phyloP scores from a whole-genome alignment of 2,113 vertebrate species.

The Phylloscopus whistleri region DNA sequence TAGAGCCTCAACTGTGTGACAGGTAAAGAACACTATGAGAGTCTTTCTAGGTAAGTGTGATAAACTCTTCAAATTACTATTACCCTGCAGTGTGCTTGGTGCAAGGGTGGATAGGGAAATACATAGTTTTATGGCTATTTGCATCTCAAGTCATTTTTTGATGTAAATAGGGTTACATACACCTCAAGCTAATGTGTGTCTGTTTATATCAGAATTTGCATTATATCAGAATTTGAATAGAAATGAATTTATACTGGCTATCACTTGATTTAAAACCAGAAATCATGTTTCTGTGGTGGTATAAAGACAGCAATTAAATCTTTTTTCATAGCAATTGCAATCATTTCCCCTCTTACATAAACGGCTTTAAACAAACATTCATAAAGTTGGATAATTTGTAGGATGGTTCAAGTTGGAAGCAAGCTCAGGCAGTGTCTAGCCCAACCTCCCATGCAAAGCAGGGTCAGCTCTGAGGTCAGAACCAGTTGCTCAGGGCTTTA shows the following conservation, averaged over 20 bases:
- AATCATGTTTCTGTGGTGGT: neutral
- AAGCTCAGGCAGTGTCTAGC: neutral
- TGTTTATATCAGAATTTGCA: neutral
- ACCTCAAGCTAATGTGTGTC: neutral
- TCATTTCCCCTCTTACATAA: neutral
- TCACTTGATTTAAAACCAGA: neutral
- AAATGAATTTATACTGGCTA: neutral
- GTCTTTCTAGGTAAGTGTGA: neutral
- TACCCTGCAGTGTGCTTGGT: neutral
- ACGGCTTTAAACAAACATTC: conserved; percentile 1
- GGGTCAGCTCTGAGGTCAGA: neutral
- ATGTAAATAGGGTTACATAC: neutral
- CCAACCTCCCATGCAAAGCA: neutral
- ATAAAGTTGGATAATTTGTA: neutral
- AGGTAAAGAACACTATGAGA: neutral
- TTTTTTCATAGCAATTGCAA: neutral
- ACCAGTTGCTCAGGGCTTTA: neutral
- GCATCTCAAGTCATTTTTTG: neutral
- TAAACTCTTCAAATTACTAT: neutral
- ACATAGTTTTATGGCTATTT: neutral
- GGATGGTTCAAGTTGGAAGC: neutral
- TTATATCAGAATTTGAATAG: neutral
- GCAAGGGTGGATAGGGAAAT: neutral
- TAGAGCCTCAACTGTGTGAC: neutral
- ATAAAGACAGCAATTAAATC: neutral